A percentile compares a stretch with the other conserved stretches of the same genome.
These are phyloP conservation scores for Dendrolimus kikuchii DNA, from an alignment of 1,140 invertebrate genomes.

Conservation along the genomic window DNA sequence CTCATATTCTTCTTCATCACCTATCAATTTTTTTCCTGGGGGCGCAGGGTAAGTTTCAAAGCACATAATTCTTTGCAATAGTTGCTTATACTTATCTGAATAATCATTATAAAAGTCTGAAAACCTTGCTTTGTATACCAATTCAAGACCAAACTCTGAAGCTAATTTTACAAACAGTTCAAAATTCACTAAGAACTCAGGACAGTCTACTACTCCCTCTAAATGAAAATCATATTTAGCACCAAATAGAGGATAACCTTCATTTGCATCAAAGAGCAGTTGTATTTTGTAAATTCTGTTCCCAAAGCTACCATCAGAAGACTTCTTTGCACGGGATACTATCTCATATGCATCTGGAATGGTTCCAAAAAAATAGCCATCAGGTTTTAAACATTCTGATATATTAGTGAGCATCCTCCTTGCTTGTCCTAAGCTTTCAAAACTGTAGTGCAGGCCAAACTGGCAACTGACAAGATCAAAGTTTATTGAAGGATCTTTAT, in stretches of 20 bases:
- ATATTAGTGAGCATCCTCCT: constrained; percentile 95
- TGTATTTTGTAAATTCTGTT: constrained; percentile 91
- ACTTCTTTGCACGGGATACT: constrained; percentile 77
- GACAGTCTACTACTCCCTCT: constrained; percentile 97
- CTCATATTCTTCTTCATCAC: constrained; percentile 79
- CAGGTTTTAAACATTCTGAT: constrained; percentile 87
- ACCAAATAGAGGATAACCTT: constrained; percentile 91
- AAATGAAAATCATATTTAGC: constrained; percentile 97
- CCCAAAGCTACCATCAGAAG: constrained; percentile 80
- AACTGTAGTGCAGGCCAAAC: constrained; percentile 98
- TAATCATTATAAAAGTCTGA: constrained; percentile 85
- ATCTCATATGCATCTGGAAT: constrained; percentile 95
- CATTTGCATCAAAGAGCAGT: constrained; percentile 81
- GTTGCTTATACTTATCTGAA: constrained; percentile 73
- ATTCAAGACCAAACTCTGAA: constrained; percentile 85
- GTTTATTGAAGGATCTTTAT: constrained; percentile 80
- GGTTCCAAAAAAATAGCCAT: constrained; percentile 97
- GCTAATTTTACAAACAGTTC: constrained; percentile 89
- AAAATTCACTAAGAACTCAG: constrained; percentile 98
- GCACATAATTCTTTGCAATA: constrained; percentile 84
- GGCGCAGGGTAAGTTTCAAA: constrained; percentile 79
- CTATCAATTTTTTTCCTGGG: constrained; percentile 72
- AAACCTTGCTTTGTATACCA: constrained; percentile 83
- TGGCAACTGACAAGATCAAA: constrained; percentile 97
- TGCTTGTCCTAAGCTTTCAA: constrained; percentile 93